Percentiles rank a stretch among this genome's conserved stretches.
These are phyloP conservation scores for Acestrorhynchus altus DNA, from an alignment of 2,797 vertebrate genomes.

Conservation along the genomic window DNA sequence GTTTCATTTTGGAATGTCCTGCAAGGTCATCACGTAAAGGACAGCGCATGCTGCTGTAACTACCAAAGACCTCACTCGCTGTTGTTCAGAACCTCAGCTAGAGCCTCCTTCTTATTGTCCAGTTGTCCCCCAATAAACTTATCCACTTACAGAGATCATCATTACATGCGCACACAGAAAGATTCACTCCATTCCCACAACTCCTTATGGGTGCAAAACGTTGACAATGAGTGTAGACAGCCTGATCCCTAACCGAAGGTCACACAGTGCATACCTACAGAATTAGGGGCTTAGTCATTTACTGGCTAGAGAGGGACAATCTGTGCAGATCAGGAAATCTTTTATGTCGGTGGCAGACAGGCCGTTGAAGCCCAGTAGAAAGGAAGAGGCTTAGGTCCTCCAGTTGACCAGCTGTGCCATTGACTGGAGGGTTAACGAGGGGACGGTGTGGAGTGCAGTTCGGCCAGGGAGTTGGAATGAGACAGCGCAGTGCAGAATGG, in stretches of 20 bases:
- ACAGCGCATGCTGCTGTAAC: too few species aligned
- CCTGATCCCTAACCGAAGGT: neutral
- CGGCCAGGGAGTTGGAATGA: neutral
- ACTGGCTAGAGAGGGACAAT: neutral
- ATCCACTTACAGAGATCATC: too few species aligned
- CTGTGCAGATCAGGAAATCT: neutral
- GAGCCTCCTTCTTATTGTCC: too few species aligned
- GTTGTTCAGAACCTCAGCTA: too few species aligned
- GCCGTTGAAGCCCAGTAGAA: neutral
- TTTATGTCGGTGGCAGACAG: neutral
- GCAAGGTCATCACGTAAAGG: too few species aligned
- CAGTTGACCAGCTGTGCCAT: conserved; percentile 1
- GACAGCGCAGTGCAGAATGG: conserved; percentile 18
- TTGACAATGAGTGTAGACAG: too few species aligned
- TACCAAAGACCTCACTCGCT: too few species aligned
- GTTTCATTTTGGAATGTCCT: too few species aligned
- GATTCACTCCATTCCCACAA: too few species aligned
- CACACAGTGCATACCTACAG: neutral
- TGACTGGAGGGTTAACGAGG: neutral
- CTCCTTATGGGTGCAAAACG: neutral
- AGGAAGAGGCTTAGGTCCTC: neutral
- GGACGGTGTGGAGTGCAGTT: neutral
- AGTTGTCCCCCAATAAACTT: too few species aligned
- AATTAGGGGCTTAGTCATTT: neutral
- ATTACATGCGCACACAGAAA: too few species aligned